Evolutionary conservation across 2,888 invertebrate genomes (phyloP).

Genomic region (Syritta pipiens): DNA sequence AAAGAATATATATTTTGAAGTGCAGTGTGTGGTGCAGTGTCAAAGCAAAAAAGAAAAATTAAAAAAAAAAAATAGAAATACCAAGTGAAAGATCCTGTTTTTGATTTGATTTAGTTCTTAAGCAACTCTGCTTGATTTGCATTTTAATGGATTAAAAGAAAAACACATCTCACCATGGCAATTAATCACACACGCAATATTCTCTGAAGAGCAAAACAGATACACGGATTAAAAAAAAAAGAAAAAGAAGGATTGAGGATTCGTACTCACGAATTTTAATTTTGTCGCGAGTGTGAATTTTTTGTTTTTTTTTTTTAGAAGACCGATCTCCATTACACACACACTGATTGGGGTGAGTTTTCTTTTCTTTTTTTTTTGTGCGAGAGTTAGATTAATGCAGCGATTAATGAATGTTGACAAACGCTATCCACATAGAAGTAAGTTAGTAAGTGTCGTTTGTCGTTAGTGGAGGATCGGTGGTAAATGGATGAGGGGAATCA

Average conservation of each 20-base stretch:
- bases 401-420: slow-evolving; percentile 62
- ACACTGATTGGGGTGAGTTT: slow-evolving; percentile 50
- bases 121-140: slow-evolving; percentile 59
- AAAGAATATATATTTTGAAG: background rate
- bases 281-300: background rate
- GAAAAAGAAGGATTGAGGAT: slow-evolving; percentile 9
- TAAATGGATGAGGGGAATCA: slow-evolving; percentile 26
- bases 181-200: slow-evolving; percentile 66
- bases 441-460: slow-evolving; percentile 18
- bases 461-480: slow-evolving; percentile 3
- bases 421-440: slow-evolving; percentile 39
- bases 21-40: background rate
- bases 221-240: slow-evolving; percentile 16
- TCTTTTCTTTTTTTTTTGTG: background rate
- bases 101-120: slow-evolving; percentile 4
- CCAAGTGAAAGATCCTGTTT: slow-evolving; percentile 59
- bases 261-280: slow-evolving; percentile 2
- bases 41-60: slow-evolving; percentile 8
- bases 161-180: slow-evolving; percentile 49
- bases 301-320: slow-evolving; percentile 7
- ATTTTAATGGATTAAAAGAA: slow-evolving; percentile 67
- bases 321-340: background rate
- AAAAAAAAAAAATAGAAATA: background rate
- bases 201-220: slow-evolving; percentile 52
- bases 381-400: slow-evolving; percentile 26